Evolutionary conservation across 2,797 vertebrate genomes (phyloP).

Genomic region (Decapterus maruadsi): DNA sequence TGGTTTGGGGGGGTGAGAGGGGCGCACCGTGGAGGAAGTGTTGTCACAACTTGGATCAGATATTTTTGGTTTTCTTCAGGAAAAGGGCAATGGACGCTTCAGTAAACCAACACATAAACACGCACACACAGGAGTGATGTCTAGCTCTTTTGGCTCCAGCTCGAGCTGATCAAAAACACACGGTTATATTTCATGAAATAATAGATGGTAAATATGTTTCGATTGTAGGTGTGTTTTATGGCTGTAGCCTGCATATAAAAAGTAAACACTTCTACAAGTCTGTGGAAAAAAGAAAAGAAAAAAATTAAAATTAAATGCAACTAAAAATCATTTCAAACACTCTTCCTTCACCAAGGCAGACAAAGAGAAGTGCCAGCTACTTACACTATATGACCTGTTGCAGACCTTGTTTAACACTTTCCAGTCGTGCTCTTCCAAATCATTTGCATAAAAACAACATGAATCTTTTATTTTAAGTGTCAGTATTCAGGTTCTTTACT

Average conservation of each 20-base stretch:
- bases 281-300: too few species aligned
- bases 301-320: too few species aligned
- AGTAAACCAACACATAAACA: background rate
- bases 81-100: conserved; percentile 25
- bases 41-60: conserved; percentile 36
- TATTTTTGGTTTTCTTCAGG: conserved; percentile 31
- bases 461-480: too few species aligned
- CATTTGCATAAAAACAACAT: too few species aligned
- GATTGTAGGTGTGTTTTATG: too few species aligned
- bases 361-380: background rate
- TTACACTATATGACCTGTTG: background rate
- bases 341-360: background rate
- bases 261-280: too few species aligned
- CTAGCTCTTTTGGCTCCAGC: too few species aligned
- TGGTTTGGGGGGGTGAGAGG: background rate
- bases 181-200: background rate
- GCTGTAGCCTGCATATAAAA: too few species aligned
- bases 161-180: background rate
- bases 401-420: background rate
- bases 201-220: too few species aligned
- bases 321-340: too few species aligned
- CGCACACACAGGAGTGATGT: background rate
- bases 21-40: conserved; percentile 1
- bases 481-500: background rate
- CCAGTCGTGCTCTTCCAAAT: too few species aligned